These are phyloP conservation scores for Callyntrura sp. DNA, from an alignment of 2,888 invertebrate species.

Conservation along the genomic window DNA sequence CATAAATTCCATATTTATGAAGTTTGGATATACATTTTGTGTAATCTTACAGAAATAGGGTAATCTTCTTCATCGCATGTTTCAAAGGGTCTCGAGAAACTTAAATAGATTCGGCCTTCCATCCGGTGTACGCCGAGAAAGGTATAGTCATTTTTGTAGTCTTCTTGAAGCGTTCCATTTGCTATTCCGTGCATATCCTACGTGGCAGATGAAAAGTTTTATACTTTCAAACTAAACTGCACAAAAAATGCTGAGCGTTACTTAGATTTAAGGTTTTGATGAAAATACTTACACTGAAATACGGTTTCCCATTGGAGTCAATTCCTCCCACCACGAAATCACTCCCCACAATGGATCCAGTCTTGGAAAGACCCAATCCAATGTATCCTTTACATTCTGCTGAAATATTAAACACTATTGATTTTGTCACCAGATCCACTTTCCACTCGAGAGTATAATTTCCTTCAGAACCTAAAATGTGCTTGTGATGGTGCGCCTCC, in stretches of 20 bases:
- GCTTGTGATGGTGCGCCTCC: slow-evolving; percentile 49
- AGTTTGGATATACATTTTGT: not conserved
- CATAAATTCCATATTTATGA: too few relatives aligned
- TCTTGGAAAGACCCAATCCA: slow-evolving; percentile 64
- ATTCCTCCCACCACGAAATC: slow-evolving; percentile 74
- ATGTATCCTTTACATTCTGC: slow-evolving; percentile 66
- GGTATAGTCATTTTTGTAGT: slow-evolving; percentile 30
- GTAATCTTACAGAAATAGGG: slow-evolving; percentile 33
- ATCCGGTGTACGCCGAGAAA: not conserved
- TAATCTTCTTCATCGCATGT: slow-evolving; percentile 57
- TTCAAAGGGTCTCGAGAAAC: slow-evolving; percentile 59
- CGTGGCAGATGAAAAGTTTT: not conserved
- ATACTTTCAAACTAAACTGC: not conserved
- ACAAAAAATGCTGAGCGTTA: not conserved
- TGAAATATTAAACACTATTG: slow-evolving; percentile 57
- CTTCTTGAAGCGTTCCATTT: slow-evolving; percentile 16
- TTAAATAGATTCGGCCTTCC: slow-evolving; percentile 5
- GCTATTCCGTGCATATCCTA: slow-evolving; percentile 62
- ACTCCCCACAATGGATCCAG: slow-evolving; percentile 59
- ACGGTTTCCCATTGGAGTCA: slow-evolving; percentile 50
- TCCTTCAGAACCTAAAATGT: slow-evolving; percentile 48
- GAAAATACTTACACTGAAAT: slow-evolving; percentile 57
- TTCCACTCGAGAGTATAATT: slow-evolving; percentile 63
- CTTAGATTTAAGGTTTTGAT: not conserved
- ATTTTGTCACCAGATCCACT: slow-evolving; percentile 33